A percentile compares a stretch with the other conserved stretches of the same genome.
Evolutionary conservation across 1,140 invertebrate genomes (phyloP).

Genomic region (Drosophila tani): DNA sequence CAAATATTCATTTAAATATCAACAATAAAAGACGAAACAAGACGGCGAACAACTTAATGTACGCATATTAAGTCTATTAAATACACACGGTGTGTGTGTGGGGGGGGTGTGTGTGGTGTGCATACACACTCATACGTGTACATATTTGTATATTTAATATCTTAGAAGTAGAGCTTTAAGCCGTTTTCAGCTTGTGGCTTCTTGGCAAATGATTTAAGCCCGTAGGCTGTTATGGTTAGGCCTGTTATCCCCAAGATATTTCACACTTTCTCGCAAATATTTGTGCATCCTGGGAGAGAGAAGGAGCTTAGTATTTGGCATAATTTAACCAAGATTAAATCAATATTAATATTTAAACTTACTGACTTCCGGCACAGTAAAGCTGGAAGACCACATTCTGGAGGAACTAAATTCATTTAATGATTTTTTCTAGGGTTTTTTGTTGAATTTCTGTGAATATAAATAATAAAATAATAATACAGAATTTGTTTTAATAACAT

Average conservation of each 20-base stretch:
- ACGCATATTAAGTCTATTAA: conserved; percentile 38
- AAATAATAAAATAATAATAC: too few relatives aligned
- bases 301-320: conserved; percentile 4
- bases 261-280: conserved; percentile 35
- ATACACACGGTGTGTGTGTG: conserved; percentile 1
- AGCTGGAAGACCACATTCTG: not conserved
- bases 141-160: conserved; percentile 1
- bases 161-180: conserved; percentile 11
- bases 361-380: not conserved
- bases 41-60: conserved; percentile 53
- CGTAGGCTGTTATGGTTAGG: not conserved
- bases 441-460: too few relatives aligned
- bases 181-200: conserved; percentile 16
- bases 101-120: not conserved
- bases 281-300: conserved; percentile 5
- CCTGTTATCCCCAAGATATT: conserved; percentile 12
- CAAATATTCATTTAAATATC: conserved; percentile 52
- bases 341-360: conserved; percentile 21
- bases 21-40: conserved; percentile 49
- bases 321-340: conserved; percentile 26
- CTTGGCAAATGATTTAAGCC: conserved; percentile 14
- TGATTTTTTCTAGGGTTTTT: not conserved
- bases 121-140: too few relatives aligned
- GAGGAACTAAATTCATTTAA: not conserved
- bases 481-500: not conserved